Percentiles rank a stretch among this genome's conserved stretches.
Evolutionary conservation across 2,113 vertebrate genomes (phyloP).

Genomic region (Macquaria ambigua): DNA sequence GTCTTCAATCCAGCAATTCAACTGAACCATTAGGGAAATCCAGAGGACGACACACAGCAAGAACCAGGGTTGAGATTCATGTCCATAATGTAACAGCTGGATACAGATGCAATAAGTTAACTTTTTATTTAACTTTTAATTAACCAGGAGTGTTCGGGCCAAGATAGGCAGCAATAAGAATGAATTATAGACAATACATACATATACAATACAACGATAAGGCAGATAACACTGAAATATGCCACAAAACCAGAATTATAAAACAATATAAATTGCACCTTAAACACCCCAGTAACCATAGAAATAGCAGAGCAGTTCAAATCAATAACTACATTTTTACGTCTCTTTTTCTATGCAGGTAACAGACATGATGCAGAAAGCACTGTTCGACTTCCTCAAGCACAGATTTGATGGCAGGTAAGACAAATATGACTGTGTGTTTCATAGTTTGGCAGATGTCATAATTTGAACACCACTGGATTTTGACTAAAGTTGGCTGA

Average conservation of each 20-base stretch:
- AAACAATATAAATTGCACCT: not conserved
- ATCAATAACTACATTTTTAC: not conserved
- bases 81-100: too few relatives aligned
- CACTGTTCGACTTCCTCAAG: conserved; percentile 96
- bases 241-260: not conserved
- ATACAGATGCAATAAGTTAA: too few relatives aligned
- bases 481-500: not conserved
- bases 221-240: not conserved
- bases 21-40: too few relatives aligned
- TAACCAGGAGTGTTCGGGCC: not conserved
- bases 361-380: conserved; percentile 99
- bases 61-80: too few relatives aligned
- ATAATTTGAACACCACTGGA: not conserved
- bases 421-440: conserved; percentile 36
- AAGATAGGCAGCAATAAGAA: not conserved
- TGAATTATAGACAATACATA: not conserved
- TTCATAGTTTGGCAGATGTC: not conserved
- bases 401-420: conserved; percentile 98
- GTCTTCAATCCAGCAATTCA: too few relatives aligned
- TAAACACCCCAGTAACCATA: too few relatives aligned
- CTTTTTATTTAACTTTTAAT: too few relatives aligned
- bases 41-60: too few relatives aligned
- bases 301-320: not conserved
- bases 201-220: not conserved
- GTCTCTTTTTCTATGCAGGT: conserved; percentile 81